Evolutionary conservation across 2,888 invertebrate genomes (phyloP).

Genomic region (Pollenia labialis): DNA sequence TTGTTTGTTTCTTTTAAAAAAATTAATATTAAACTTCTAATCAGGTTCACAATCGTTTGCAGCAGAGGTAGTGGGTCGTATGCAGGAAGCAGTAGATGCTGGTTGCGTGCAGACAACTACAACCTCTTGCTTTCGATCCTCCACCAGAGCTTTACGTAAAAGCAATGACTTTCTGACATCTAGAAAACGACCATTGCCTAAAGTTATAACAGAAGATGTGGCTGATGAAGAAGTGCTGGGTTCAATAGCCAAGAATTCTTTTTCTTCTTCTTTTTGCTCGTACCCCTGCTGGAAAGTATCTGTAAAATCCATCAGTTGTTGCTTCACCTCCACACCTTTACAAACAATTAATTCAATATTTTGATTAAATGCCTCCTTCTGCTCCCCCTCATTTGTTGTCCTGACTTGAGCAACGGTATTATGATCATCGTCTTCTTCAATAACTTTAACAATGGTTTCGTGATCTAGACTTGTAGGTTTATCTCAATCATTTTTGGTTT

Average conservation of each 20-base stretch:
- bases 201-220: constrained; percentile 69
- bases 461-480: constrained; percentile 75
- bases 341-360: constrained; percentile 39
- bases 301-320: constrained; percentile 12
- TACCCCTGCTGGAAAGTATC: not conserved
- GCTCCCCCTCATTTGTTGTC: constrained; percentile 37
- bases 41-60: constrained; percentile 75
- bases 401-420: constrained; percentile 44
- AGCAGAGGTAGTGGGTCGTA: constrained; percentile 73
- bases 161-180: constrained; percentile 71
- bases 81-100: constrained; percentile 59
- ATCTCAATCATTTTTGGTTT: constrained; percentile 95
- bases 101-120: constrained; percentile 61
- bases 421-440: constrained; percentile 52
- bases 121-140: constrained; percentile 66
- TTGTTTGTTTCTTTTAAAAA: constrained; percentile 57
- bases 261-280: constrained; percentile 16
- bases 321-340: constrained; percentile 19
- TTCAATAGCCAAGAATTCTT: constrained; percentile 47
- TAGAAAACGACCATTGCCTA: constrained; percentile 69
- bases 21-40: constrained; percentile 69
- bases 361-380: constrained; percentile 26
- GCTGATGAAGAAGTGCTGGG: constrained; percentile 56
- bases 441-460: constrained; percentile 71
- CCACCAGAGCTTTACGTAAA: constrained; percentile 71